These are phyloP conservation scores for Pogoniulus pusillus DNA, from an alignment of 2,797 vertebrate genomes.

Conservation along the genomic window DNA sequence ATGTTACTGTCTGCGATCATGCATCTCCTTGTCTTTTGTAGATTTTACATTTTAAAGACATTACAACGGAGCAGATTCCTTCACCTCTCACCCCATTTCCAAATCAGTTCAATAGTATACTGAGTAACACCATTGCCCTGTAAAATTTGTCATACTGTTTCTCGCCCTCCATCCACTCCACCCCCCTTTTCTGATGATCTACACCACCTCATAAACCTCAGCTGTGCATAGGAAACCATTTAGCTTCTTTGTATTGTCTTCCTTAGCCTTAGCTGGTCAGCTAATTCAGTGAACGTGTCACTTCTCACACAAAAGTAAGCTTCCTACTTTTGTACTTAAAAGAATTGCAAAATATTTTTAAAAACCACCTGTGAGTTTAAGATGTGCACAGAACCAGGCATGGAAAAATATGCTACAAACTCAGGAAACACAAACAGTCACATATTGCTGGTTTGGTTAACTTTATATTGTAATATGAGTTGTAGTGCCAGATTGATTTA, in stretches of 20 bases:
- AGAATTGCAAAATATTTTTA: not conserved
- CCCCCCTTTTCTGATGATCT: not conserved
- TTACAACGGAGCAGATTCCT: not conserved
- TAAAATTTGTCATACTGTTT: not conserved
- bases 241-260: constrained; percentile 48
- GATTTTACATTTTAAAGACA: not conserved
- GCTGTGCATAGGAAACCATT: constrained; percentile 27
- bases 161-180: not conserved
- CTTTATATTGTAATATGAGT: not conserved
- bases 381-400: not conserved
- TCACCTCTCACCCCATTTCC: not conserved
- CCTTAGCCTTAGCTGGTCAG: not conserved
- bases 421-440: not conserved
- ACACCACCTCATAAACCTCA: not conserved
- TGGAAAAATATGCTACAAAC: not conserved
- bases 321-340: constrained; percentile 56
- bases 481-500: not conserved
- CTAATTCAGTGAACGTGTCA: not conserved
- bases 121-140: not conserved
- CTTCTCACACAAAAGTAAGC: constrained; percentile 9
- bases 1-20: not conserved
- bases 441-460: not conserved
- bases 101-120: not conserved
- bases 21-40: not conserved
- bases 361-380: constrained; percentile 32